Base-by-base conservation (phyloP, 2,888 invertebrate genomes). In the Embidobia sp. region DNA sequence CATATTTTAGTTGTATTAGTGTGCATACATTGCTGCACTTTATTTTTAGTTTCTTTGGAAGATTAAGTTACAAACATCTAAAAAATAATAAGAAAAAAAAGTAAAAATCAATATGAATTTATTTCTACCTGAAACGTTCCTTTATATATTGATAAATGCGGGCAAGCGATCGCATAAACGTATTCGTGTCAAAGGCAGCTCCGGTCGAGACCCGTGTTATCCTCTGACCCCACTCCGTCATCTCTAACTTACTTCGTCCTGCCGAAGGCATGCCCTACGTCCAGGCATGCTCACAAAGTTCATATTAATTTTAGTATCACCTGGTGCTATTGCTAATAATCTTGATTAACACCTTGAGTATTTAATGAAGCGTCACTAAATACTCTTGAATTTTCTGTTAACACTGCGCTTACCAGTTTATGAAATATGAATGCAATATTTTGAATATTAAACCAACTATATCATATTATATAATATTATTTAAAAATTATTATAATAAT, bases 111-210 rank as follows among this genome's bases (percentile, higher is more conserved):
- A 27, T 37, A 19, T 27, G n/a, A 4, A 27, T 57, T 51, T 33
- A 19, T 37, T 61, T 48, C 57, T 27, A 69, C 75, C 73, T 79
- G 78, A 53, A 78, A 59, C 16, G 26, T 57, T 76, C 76, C 40
- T 83, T 80, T 72, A 72, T 48, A 76, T 55, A 66, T 74, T 77
- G 85, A 84, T 83, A 83, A 84, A 85, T 82, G 83, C 80, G 84
- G 85, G 81, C 82, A 84, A 84, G 85, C 51, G 83, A 86, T 84
- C 82, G 77, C 82, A 83, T 87, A 86, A 87, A 86, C 84, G 86
- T 87, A 87, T 86, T 86, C 84, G 85, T 87, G 87, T 87, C 87
- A 87, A 87, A 88, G 86, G 86, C 83, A 85, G 79, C 82, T 81
- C 82, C 84, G 85, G 86, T 84, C 87, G 83, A 73, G 86, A 87